Evolutionary conservation across 2,113 vertebrate species (phyloP), one percentile per base, ranked within the genome.

Genomic region (Oriolus oriolus): DNA sequence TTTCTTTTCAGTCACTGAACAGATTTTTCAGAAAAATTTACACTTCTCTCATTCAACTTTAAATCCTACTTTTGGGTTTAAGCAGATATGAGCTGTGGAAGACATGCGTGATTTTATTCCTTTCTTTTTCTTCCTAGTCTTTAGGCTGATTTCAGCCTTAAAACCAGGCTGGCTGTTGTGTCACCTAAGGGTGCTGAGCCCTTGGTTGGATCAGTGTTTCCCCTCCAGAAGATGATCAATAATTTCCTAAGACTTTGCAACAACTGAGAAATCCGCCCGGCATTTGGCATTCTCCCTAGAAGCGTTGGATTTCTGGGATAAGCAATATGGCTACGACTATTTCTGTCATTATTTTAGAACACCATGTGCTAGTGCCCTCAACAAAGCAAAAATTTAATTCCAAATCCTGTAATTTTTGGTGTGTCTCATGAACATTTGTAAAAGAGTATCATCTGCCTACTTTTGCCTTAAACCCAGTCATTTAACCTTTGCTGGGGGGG

Each of bases 251-350:
- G 80, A 45, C 19, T 10, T 47, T 49, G 54, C 42, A 76, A 82
- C 39, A 39, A 73, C 80, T 54, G 85, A 89, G 84, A 89, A 92
- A 61, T 50, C 64, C 0, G 12, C 83, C 64, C n/a, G 52, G 73
- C 80, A 19, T 77, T 96, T 96, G 96, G 80, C 90, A 45, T 91
- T 86, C 31, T 95, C 64, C 68, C 52, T 61, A 44, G 60, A 94
- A 93, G 37, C 0, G 4, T 42, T 66, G 78, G 64, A 78, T 92
- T 94, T 92, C 84, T 93, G 77, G 77, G 69, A 64, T 69, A 47
- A 90, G 93, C 92, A 95, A 93, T 95, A 91, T 90, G 94, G 74
- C 73, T 87, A 20, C 77, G n/a, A 52, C 85, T 93, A 93, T 95
- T 94, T 95, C 92, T 94, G 92, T 93, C 83, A 33, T 83, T 77